phyloP scores from a whole-genome alignment of 2,797 vertebrate genomes.

The Agapornis canus region DNA sequence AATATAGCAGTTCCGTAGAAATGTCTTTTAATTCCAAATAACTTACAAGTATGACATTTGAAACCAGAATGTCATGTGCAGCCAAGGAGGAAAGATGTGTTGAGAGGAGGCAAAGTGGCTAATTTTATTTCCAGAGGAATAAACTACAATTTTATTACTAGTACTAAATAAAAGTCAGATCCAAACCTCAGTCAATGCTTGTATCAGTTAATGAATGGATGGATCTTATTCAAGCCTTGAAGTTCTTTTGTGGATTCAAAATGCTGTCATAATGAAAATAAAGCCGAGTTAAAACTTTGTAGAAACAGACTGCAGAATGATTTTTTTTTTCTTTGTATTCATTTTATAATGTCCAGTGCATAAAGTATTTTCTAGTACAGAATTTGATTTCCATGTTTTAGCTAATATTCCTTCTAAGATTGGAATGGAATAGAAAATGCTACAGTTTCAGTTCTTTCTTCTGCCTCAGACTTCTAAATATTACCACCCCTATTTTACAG shows the following conservation, averaged over 20 bases:
- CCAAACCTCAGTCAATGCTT: background rate
- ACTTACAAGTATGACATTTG: conserved; percentile 41
- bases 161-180: background rate
- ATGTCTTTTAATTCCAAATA: background rate
- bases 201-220: background rate
- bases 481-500: background rate
- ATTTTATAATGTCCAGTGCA: background rate
- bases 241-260: background rate
- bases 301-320: background rate
- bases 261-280: background rate
- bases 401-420: background rate
- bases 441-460: background rate
- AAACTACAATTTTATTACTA: background rate
- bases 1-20: background rate
- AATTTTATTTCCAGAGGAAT: background rate
- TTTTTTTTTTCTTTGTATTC: background rate
- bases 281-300: background rate
- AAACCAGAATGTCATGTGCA: conserved; percentile 27
- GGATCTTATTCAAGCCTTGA: background rate
- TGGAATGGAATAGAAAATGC: background rate
- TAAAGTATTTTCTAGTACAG: background rate
- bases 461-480: background rate
- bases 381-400: background rate
- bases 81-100: conserved; percentile 2
- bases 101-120: background rate